A percentile compares a stretch with the other conserved stretches of the same genome.
Conservation (phyloP, 2,797 vertebrate species). For the Iguana delicatissima region DNA sequence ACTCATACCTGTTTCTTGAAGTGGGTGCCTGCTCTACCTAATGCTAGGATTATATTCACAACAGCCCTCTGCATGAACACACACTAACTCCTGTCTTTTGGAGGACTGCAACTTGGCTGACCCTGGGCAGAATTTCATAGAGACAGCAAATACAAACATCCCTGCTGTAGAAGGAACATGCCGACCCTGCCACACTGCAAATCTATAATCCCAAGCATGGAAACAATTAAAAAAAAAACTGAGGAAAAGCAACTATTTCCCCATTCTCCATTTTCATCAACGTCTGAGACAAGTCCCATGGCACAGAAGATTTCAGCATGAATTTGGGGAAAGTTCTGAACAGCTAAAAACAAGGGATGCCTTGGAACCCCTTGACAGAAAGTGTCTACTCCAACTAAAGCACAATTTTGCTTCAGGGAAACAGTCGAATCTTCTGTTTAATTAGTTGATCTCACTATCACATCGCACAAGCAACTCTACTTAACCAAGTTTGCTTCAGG, state of each 20-base stretch:
- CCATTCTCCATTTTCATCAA: background rate
- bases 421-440: background rate
- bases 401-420: background rate
- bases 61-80: background rate
- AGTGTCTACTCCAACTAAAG: background rate
- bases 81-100: background rate
- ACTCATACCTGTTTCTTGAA: too few relatives aligned
- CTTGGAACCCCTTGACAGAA: background rate
- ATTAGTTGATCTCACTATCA: constrained; percentile 23
- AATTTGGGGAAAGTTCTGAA: background rate
- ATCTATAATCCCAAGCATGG: background rate
- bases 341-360: background rate
- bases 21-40: too few relatives aligned
- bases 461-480: constrained; percentile 28
- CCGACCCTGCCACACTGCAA: background rate
- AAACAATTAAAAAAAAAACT: background rate
- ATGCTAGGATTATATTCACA: background rate
- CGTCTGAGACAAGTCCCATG: background rate
- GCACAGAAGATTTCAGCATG: background rate
- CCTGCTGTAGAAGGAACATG: background rate
- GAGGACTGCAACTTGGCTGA: background rate
- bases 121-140: background rate
- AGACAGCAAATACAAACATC: background rate
- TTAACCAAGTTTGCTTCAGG: background rate
- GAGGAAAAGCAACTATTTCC: background rate